Conservation (phyloP, 2,113 vertebrate species). For the Forbesichthys agassizii region DNA sequence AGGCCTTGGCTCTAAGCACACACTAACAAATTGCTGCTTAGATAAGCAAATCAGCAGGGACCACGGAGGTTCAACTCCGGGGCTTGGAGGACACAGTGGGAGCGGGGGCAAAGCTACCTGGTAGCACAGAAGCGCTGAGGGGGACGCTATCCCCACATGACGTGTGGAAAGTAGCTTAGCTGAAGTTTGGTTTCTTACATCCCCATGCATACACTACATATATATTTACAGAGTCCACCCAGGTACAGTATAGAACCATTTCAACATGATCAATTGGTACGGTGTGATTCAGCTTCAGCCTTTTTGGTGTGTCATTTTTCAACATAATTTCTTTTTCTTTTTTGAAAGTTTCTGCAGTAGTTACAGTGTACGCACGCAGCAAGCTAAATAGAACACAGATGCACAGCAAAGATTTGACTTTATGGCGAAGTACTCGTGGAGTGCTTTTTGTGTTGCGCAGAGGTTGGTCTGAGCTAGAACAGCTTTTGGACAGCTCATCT, state of each 20-base stretch:
- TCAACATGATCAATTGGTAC: constrained; percentile 8
- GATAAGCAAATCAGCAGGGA: constrained; percentile 75
- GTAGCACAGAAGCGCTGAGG: constrained; percentile 10
- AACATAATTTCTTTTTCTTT: neutral
- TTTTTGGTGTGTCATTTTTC: neutral
- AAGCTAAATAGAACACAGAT: neutral
- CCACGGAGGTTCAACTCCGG: constrained; percentile 29
- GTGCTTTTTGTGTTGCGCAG: neutral
- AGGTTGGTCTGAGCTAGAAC: neutral
- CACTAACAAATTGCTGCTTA: constrained; percentile 75
- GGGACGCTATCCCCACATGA: constrained; percentile 16
- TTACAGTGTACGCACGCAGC: neutral
- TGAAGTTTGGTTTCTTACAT: constrained; percentile 4
- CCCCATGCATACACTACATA: neutral
- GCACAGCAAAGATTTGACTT: neutral
- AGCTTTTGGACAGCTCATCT: neutral
- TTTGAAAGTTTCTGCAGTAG: neutral
- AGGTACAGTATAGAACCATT: neutral
- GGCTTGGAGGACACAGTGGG: constrained; percentile 53
- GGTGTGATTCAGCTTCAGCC: neutral
- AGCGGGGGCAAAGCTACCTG: constrained; percentile 39
- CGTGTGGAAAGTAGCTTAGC: neutral
- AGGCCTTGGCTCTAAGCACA: constrained; percentile 66
- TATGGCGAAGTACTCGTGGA: constrained; percentile 6
- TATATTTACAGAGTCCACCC: neutral